phyloP scores from a whole-genome alignment of 2,113 vertebrate species.

The Stegastes partitus region DNA sequence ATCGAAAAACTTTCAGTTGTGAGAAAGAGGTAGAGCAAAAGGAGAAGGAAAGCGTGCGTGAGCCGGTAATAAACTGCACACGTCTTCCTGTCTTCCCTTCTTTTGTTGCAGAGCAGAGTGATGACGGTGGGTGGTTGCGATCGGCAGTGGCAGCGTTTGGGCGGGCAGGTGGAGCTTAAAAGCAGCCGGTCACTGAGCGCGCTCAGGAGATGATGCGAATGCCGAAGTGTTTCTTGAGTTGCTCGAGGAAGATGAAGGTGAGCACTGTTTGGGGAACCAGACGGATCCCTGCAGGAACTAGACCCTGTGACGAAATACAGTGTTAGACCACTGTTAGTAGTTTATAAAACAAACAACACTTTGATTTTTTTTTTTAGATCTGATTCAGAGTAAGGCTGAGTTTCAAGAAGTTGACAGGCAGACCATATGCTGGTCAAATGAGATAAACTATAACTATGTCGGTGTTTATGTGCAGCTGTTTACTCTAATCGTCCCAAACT shows the following conservation, averaged over 20 bases:
- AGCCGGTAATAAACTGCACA: neutral
- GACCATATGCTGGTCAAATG: too few relatives aligned
- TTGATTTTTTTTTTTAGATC: too few relatives aligned
- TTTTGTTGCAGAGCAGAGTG: constrained; percentile 5
- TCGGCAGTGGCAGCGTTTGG: neutral
- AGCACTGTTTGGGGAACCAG: constrained; percentile 91
- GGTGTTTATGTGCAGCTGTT: too few relatives aligned
- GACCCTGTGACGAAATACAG: constrained; percentile 82
- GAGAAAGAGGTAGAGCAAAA: constrained; percentile 57
- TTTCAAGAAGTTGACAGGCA: too few relatives aligned
- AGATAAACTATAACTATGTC: too few relatives aligned
- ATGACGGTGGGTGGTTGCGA: neutral
- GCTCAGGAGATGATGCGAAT: constrained; percentile 86
- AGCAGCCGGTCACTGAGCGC: neutral
- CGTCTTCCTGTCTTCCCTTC: constrained; percentile 24
- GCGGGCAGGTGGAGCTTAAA: too few relatives aligned
- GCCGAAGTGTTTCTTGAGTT: constrained; percentile 90
- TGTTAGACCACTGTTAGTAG: neutral
- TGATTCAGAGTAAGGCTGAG: too few relatives aligned
- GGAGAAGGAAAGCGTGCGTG: constrained; percentile 21
- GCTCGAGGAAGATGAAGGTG: constrained; percentile 92
- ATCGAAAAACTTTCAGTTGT: constrained; percentile 1
- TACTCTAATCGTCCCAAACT: too few relatives aligned
- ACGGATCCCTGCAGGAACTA: constrained; percentile 90
- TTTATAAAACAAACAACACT: neutral